Evolutionary conservation across 1,140 invertebrate genomes (phyloP).

Genomic region (Ostrea edulis): DNA sequence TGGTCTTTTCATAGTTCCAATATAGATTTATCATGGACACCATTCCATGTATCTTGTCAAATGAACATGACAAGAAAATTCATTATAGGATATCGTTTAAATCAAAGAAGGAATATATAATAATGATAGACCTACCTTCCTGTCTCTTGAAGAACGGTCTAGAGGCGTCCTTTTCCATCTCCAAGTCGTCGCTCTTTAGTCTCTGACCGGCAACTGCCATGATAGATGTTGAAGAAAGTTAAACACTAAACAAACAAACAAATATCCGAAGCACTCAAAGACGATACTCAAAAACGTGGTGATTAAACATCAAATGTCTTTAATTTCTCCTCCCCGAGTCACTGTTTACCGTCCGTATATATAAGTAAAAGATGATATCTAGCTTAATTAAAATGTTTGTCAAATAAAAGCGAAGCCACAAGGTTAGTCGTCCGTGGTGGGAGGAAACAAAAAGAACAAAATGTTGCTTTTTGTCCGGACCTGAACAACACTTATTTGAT

Average conservation of each 20-base stretch:
- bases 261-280: not conserved
- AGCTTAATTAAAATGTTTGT: constrained; percentile 21
- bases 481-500: not conserved
- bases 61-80: no score
- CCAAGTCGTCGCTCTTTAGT: constrained; percentile 25
- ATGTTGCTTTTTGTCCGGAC: not conserved
- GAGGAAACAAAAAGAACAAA: not conserved
- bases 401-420: not conserved
- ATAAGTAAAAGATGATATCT: not conserved
- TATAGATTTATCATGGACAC: no score
- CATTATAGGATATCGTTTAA: no score
- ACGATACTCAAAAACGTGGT: not conserved
- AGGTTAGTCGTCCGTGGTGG: not conserved
- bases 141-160: constrained; percentile 56
- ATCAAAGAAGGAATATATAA: no score
- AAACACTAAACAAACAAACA: constrained; percentile 20
- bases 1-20: no score
- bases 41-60: no score
- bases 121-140: constrained; percentile 24
- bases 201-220: constrained; percentile 14
- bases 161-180: constrained; percentile 54
- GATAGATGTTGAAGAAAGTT: not conserved
- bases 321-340: not conserved
- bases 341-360: constrained; percentile 5
- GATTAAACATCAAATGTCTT: not conserved